phyloP scores from a whole-genome alignment of 2,113 vertebrate genomes.

The Ammodytes marinus region DNA sequence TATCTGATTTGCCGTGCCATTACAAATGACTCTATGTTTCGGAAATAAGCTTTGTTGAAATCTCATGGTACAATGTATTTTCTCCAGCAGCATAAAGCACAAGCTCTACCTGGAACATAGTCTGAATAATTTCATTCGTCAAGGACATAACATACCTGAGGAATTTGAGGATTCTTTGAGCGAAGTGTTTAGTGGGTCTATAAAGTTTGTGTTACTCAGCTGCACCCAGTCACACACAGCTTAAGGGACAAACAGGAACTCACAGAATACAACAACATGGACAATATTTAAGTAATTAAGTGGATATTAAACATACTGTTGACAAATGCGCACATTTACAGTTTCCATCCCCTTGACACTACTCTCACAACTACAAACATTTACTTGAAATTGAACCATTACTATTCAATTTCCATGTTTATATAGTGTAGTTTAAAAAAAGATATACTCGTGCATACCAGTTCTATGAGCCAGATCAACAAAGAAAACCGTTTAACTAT shows the following conservation, averaged over 20 bases:
- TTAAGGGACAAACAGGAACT: constrained; percentile 11
- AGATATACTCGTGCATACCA: background rate
- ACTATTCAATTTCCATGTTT: background rate
- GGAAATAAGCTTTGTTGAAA: background rate
- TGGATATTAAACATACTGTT: background rate
- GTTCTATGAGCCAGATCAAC: background rate
- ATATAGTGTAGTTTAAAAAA: background rate
- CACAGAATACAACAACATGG: background rate
- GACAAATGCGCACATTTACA: background rate
- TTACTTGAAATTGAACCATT: background rate
- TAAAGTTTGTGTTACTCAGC: background rate
- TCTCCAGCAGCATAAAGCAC: constrained; percentile 2
- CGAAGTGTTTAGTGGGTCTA: background rate
- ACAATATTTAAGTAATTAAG: background rate
- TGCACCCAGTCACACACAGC: background rate
- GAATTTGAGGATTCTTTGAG: constrained; percentile 7
- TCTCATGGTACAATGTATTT: background rate
- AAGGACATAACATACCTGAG: constrained; percentile 41
- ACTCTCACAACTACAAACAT: background rate
- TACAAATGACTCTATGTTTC: constrained; percentile 21
- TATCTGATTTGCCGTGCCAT: constrained; percentile 1
- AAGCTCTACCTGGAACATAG: constrained; percentile 2
- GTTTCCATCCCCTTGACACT: background rate
- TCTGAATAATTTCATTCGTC: constrained; percentile 16
- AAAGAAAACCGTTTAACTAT: background rate